phyloP scores from a whole-genome alignment of 1,140 invertebrate genomes.

The Microplitis demolitor region DNA sequence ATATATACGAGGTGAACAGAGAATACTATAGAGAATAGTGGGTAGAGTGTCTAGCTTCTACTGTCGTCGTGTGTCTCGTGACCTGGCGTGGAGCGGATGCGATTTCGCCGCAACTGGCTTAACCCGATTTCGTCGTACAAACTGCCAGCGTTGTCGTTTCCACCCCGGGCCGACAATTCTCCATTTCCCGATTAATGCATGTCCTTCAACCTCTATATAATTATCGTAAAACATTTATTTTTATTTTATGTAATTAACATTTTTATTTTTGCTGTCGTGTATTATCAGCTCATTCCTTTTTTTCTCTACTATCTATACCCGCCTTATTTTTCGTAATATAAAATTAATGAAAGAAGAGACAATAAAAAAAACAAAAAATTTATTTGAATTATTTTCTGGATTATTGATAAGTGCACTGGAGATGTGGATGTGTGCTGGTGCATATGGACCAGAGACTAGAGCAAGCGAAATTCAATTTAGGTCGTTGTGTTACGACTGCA shows the following conservation, averaged over 20 bases:
- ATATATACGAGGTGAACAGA: neutral
- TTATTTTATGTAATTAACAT: slow-evolving; percentile 10
- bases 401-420: too few species aligned
- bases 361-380: neutral
- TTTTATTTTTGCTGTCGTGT: neutral
- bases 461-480: slow-evolving; percentile 27
- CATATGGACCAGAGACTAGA: slow-evolving; percentile 15
- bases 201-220: neutral
- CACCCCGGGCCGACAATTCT: neutral
- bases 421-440: too few species aligned
- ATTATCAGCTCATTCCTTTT: too few species aligned
- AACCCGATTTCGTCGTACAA: slow-evolving; percentile 30
- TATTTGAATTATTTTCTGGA: neutral
- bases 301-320: too few species aligned
- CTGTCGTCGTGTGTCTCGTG: slow-evolving; percentile 2
- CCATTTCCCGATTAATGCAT: slow-evolving; percentile 16
- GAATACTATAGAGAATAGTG: neutral
- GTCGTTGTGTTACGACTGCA: slow-evolving; percentile 25
- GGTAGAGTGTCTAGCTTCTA: neutral
- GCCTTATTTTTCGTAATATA: too few species aligned
- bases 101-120: slow-evolving; percentile 15
- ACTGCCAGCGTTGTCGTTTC: slow-evolving; percentile 5
- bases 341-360: too few species aligned
- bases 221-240: slow-evolving; percentile 9
- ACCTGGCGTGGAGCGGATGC: slow-evolving; percentile 18